Base-by-base conservation (phyloP, 2,888 invertebrate genomes). In the Meandrusa payeni region DNA sequence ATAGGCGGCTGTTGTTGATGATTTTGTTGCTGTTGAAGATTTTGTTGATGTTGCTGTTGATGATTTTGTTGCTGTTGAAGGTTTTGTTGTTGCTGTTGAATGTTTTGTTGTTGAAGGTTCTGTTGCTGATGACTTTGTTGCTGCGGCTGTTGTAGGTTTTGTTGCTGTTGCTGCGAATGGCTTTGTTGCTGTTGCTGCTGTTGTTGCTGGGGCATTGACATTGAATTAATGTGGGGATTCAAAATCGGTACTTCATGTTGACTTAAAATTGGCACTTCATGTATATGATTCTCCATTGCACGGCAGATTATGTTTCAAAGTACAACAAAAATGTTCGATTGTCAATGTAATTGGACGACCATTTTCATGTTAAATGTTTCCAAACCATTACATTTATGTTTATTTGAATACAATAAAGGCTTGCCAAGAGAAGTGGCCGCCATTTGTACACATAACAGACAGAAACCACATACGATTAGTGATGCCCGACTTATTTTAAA, bases 131-230 rank as follows among this genome's bases (percentile, higher is more conserved):
- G 38, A 1, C 7, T 61, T 55, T 2, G 57, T 55, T 15, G 58
- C 55, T n/a, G n/a, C n/a, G n/a, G n/a, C n/a, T 27, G 23, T 15
- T 38, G 37, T n/a, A 57, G 59, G 2, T 55, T 59, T 32, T 61
- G 61, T 5, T 47, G 60, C 3, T 48, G 59, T 1, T 51, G 56
- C 5, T 42, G 53, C n/a, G 56, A 60, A 7, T 50, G 62, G 47
- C 39, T 38, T 1, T 37, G 46, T 6, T 51, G 48, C 7, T 52
- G 55, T 10, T 56, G 53, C 13, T 46, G 50, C 12, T 47, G 59
- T 11, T 48, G 50, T 9, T 55, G 49, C 17, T 61, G 51, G 3
- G 55, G 53, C 1, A 57, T 54, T 5, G 50, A 29, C 42, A 48
- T 46, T 47, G 51, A 22, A 51, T 45, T 40, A 61, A 65, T 28